Evolutionary conservation across 2,113 vertebrate species (phyloP).

Genomic region (Xerus inauris): DNA sequence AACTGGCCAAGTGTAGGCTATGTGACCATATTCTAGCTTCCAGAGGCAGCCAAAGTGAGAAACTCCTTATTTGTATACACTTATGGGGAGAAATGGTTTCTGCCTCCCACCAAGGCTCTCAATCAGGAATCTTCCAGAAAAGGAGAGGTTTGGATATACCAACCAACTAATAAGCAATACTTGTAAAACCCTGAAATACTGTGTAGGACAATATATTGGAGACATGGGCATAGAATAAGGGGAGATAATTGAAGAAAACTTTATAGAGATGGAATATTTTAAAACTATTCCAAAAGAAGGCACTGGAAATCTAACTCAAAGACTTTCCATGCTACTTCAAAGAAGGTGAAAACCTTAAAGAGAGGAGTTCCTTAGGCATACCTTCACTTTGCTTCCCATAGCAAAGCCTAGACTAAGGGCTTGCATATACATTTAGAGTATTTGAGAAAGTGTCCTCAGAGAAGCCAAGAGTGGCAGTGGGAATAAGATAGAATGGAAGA

Average conservation of each 20-base stretch:
- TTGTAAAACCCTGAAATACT: neutral
- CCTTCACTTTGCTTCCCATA: neutral
- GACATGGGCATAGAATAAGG: neutral
- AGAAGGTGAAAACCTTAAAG: neutral
- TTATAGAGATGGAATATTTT: neutral
- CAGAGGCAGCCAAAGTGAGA: neutral
- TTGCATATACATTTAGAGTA: neutral
- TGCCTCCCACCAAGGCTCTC: neutral
- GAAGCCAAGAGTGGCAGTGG: neutral
- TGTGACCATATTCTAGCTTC: neutral
- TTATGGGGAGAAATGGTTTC: neutral
- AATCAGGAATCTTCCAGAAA: neutral
- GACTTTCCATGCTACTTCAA: neutral
- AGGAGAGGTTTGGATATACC: neutral
- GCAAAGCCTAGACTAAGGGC: neutral
- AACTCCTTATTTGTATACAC: neutral
- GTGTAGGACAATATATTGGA: neutral
- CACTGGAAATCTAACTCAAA: neutral
- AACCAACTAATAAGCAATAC: neutral
- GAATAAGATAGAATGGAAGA: neutral
- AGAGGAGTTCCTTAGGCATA: neutral
- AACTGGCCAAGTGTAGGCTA: neutral
- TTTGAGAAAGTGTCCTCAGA: neutral
- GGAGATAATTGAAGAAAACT: neutral
- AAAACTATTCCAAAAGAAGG: neutral